These are phyloP conservation scores for Callyntrura guangdongensis DNA, from an alignment of 2,888 invertebrate species.

Conservation along the genomic window DNA sequence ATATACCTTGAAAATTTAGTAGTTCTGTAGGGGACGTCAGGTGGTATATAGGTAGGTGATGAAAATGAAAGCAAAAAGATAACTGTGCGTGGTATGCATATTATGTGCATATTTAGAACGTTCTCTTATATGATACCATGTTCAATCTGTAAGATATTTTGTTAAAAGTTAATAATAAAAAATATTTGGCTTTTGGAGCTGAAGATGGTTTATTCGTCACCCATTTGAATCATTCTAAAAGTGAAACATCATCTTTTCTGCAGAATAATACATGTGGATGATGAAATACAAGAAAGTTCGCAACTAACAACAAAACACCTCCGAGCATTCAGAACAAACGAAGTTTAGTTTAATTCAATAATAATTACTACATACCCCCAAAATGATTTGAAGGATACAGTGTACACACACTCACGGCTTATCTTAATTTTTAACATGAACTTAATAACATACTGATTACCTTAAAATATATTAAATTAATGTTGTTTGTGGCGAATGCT, in stretches of 20 bases:
- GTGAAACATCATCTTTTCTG: background rate
- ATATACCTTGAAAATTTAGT: slow-evolving; percentile 10
- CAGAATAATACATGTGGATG: background rate
- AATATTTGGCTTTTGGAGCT: background rate
- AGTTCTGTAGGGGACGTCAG: background rate
- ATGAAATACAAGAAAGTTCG: background rate
- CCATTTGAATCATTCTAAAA: background rate
- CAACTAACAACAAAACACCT: background rate
- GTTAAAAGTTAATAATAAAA: too few species aligned
- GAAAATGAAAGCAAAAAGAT: slow-evolving; percentile 66
- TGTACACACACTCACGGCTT: too few species aligned
- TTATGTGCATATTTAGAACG: background rate
- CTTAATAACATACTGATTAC: too few species aligned
- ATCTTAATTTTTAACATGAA: too few species aligned
- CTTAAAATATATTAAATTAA: too few species aligned
- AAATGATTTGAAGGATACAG: too few species aligned
- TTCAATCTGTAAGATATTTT: too few species aligned
- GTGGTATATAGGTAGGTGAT: slow-evolving; percentile 17
- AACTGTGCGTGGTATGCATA: background rate
- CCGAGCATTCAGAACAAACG: background rate
- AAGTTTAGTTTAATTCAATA: slow-evolving; percentile 3
- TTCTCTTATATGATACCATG: background rate
- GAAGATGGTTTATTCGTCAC: background rate
- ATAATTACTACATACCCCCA: background rate
- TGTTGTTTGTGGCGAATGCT: too few species aligned